Base-by-base conservation (phyloP, 2,797 vertebrate genomes). In the Dallia pectoralis region DNA sequence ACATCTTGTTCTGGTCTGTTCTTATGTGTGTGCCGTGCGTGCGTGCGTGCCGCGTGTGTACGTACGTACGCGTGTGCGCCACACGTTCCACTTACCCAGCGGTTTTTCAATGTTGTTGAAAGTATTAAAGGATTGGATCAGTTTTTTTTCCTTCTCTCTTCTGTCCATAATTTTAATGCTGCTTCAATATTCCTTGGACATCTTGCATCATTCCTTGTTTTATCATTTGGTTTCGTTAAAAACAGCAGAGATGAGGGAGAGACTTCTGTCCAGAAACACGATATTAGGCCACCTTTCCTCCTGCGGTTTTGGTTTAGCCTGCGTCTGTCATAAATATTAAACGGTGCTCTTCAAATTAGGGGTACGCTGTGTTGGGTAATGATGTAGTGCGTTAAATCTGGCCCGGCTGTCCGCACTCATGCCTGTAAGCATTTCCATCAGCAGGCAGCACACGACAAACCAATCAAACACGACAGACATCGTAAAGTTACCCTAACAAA, bases 21-120 rank as follows among this genome's bases (percentile, higher is more conserved):
- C 14, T 9, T 44, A 12, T 14, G 40, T 44, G 4, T 14, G 40
- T 44, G 40, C 14, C n/a, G 40, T 40, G 2, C 5, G 40, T 9
- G 40, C 11, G 40, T 40, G 40, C 11, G 40, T 40, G 40, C 5
- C 9, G 36, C 5, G 36, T 40, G 36, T 40, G 81, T 74, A 61
- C 67, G 82, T 73, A 53, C 80, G 59, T 22, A n/a, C 51, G 7
- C 22, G 2, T n/a, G n/a, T n/a, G n/a, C n/a, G n/a, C n/a, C n/a
- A n/a, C n/a, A n/a, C n/a, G n/a, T n/a, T n/a, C 53, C 22, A 9
- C 53, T 22, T 22, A 36, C 19, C 11, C 32, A 4, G 79, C 22
- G 72, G 83, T 87, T 86, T 89, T 67, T 85, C 79, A 49, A 79
- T 82, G 81, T 91, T 89, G 88, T 89, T 87, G 87, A 92, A 92